A percentile compares a stretch with the other conserved stretches of the same genome.
These are phyloP conservation scores for Phylloscopus trochilus DNA, from an alignment of 2,113 vertebrate species.

Conservation along the genomic window DNA sequence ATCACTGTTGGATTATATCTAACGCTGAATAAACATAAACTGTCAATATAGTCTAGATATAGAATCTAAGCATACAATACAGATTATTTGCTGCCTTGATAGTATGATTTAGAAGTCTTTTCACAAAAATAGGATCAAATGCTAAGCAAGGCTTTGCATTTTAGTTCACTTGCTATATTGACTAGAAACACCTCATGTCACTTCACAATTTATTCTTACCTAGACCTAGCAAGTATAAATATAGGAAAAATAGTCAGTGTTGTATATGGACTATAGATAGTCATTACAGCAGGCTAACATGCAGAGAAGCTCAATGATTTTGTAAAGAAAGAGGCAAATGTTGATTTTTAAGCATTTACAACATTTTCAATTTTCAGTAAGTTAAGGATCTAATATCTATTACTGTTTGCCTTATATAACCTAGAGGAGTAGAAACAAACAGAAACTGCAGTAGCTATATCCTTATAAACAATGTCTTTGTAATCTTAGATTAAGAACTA, in stretches of 20 bases:
- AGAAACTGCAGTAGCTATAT: background rate
- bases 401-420: background rate
- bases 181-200: background rate
- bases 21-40: background rate
- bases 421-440: background rate
- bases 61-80: background rate
- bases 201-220: fast-evolving
- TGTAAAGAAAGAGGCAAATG: background rate
- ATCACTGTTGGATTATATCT: background rate
- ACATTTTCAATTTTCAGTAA: background rate
- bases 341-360: background rate
- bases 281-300: background rate
- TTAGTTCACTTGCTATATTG: background rate
- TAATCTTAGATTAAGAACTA: constrained; percentile 16
- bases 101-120: background rate
- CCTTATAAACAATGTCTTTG: background rate
- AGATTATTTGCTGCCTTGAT: background rate
- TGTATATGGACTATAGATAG: background rate
- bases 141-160: background rate
- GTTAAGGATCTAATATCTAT: background rate
- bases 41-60: background rate
- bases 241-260: background rate
- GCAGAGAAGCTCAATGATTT: background rate
- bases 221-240: background rate
- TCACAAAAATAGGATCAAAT: background rate